Evolutionary conservation across 2,797 vertebrate genomes (phyloP), one percentile per base, ranked within the genome.

Genomic region (Triplophysa yarkandensis): DNA sequence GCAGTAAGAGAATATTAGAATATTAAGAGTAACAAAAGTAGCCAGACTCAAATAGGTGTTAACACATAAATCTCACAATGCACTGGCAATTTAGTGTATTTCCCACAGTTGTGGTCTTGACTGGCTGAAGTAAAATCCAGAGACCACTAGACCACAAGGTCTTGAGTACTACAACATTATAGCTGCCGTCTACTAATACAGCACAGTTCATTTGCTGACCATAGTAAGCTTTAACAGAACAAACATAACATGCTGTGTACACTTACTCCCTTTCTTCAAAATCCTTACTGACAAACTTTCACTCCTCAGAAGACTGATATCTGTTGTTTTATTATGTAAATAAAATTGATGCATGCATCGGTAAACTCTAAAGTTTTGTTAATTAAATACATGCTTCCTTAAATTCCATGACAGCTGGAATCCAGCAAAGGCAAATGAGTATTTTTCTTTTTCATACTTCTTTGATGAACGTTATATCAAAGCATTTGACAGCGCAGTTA

Each of bases 301-400:
- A 57, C 34, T 76, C 34, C 39, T 68, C 58, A 65, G 76, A 76
- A 65, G 68, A 63, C 63, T 36, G 25, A 46, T n/a, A 43, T 82
- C 85, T 46, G 71, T 85, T 61, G 71, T 84, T 62, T 85, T 85
- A 32, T 67, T 83, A 81, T 85, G 80, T 69, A 82, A 87, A 86
- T 69, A 61, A 90, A 88, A 87, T 84, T 82, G 87, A 87, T 83
- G 25, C 25, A 86, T 84, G 88, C 89, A 88, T 86, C 85, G 86
- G 83, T 84, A 85, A 86, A 87, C 86, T 86, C n/a, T n/a, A n/a
- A n/a, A n/a, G 43, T 81, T 86, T 87, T 90, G 87, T 90, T 92
- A 91, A 92, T 91, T 92, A 89, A 91, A 91, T 90, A 89, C 86
- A 88, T 89, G 88, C 87, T 90, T 87, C 89, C 89, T 91, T 89